These are phyloP conservation scores for Etheostoma spectabile DNA, from an alignment of 2,113 vertebrate genomes.

Conservation along the genomic window DNA sequence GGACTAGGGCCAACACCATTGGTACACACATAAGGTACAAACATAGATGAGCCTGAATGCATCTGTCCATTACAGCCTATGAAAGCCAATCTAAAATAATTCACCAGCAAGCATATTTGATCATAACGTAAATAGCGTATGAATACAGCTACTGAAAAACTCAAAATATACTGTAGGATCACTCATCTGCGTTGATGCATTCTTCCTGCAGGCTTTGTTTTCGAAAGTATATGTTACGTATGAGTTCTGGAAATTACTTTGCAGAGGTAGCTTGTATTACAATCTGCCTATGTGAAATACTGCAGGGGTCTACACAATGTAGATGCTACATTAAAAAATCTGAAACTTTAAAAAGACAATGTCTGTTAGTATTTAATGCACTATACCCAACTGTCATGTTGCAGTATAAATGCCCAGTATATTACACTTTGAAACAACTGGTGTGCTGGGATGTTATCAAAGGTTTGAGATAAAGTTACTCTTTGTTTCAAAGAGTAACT, in stretches of 20 bases:
- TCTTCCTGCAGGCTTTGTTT: not conserved
- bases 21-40: not conserved
- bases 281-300: not conserved
- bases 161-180: not conserved
- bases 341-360: not conserved
- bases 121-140: not conserved
- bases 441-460: not conserved
- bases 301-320: not conserved
- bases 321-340: not conserved
- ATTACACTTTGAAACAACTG: not conserved
- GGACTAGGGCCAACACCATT: not conserved
- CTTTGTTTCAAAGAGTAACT: not conserved
- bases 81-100: not conserved
- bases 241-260: not conserved
- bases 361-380: not conserved
- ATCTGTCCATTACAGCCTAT: not conserved
- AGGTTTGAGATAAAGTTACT: not conserved
- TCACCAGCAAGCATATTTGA: too few relatives aligned
- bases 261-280: constrained; percentile 7
- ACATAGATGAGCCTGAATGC: not conserved
- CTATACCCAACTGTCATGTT: not conserved
- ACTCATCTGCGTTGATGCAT: not conserved
- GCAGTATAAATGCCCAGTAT: not conserved
- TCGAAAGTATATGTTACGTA: not conserved
- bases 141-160: not conserved